Percentiles rank a stretch among this genome's conserved stretches.
Conservation (phyloP, 1,140 invertebrate genomes). For the Trinorchestia longiramus region DNA sequence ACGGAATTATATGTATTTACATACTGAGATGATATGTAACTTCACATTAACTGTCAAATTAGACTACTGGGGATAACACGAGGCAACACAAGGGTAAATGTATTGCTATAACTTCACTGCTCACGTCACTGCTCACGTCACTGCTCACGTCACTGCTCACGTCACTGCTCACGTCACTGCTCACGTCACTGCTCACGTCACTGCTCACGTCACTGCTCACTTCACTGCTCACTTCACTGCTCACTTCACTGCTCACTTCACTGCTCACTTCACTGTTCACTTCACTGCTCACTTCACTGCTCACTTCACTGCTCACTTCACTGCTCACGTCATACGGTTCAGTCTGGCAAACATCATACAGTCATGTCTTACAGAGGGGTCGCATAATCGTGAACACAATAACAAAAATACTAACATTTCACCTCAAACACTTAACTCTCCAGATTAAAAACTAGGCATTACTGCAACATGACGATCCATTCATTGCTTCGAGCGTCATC, state of each 20-base stretch:
- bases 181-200: no score
- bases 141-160: no score
- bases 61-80: background rate
- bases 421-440: background rate
- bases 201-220: no score
- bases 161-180: no score
- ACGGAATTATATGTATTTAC: background rate
- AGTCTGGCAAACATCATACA: background rate
- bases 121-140: background rate
- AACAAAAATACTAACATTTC: background rate
- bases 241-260: no score
- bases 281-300: no score
- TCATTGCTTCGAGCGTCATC: background rate
- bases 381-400: background rate
- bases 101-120: background rate
- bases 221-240: no score
- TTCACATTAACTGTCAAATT: background rate
- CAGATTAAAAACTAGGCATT: background rate
- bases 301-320: no score
- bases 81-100: background rate
- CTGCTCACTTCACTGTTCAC: no score
- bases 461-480: conserved; percentile 26
- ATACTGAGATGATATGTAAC: background rate
- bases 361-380: background rate
- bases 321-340: no score